Base-by-base conservation (phyloP, 2,113 vertebrate genomes). In the Podarcis muralis region DNA sequence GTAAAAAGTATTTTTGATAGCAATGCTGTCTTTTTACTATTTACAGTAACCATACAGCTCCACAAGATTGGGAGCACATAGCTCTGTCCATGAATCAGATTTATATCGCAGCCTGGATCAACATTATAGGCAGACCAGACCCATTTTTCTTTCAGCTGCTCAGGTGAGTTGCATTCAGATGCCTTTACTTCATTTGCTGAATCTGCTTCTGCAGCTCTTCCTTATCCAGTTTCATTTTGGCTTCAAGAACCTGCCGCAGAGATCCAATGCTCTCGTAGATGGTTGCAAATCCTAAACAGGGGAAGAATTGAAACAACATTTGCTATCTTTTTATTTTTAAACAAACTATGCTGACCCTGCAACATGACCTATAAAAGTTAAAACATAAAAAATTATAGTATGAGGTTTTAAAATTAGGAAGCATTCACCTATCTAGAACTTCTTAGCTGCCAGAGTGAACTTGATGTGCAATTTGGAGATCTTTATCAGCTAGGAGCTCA, bases 201-300 rank as follows among this genome's bases (percentile, higher is more conserved):
- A 98, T 97, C 92, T 97, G 96, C 91, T 97, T 97, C 96, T 97
- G 97, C 0, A 97, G 93, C 32, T 97, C 97, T 4, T 97, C 97
- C 93, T 92, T 97, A 92, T 97, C 97, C 91, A 97, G 92, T 90
- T 97, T 97, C 96, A 97, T 97, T 95, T 97, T 97, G 0, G 96
- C 95, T 93, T 98, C 97, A 0, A 97, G 96, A 83, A 97, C 96
- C 95, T 97, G 96, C 86, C 95, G 96, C 86, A 98, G 96, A 76
- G 97, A 97, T 32, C 96, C 96, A 86, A 97, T 97, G 94, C 96
- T 97, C 89, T 97, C 97, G 62, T 97, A 97, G 93, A 97, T 96
- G 62, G 97, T 96, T 35, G 97, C 93, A 94, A 98, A 97, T 59
- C 97, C 97, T 98, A 90, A 76, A 89, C 59, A 80, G 40, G 90